Evolutionary conservation across 2,797 vertebrate genomes (phyloP), one percentile per base, ranked within the genome.

Genomic region (Nyctalus aviator): DNA sequence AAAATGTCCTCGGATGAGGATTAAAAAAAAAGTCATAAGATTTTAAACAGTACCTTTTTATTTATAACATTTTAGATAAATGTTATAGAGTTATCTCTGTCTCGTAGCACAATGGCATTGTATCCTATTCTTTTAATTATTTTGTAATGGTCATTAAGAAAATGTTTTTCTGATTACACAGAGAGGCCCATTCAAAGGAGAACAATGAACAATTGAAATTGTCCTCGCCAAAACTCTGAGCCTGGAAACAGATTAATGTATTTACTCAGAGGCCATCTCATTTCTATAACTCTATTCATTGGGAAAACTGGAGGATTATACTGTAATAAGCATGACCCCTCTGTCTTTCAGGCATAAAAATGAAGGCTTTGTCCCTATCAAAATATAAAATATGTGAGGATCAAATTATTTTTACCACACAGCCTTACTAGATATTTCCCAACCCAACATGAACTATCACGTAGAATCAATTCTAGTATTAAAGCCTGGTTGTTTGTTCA

Each of bases 201-300:
- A 87, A 96, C 59, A 97, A 93, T 79, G 75, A 83, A 88, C 92
- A 90, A 76, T 72, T 79, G 69, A 97, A 93, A 85, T 83, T 59
- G 6, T 82, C 20, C 68, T 93, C 55, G 82, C 85, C 53, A 69
- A 90, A 91, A 91, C 68, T 85, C 18, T 21, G 50, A 91, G 25
- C 72, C 57, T 75, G 57, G 71, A 85, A 85, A n/a, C 0, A 1
- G 37, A 95, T 93, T 82, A 96, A 88, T 94, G 57, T 94, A 90
- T 95, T 95, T 93, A 93, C 89, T 92, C 77, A 85, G 82, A 88
- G 44, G 41, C 30, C 50, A 9, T 95, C 64, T 95, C 35, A 66
- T 88, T 91, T 96, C 91, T 97, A 55, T 94, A 91, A 78, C 76
- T 77, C 81, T 62, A 66, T 94, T 95, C 64, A 87, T 76, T 86